Evolutionary conservation across 2,797 vertebrate genomes (phyloP).

Genomic region (Dryobates pubescens): DNA sequence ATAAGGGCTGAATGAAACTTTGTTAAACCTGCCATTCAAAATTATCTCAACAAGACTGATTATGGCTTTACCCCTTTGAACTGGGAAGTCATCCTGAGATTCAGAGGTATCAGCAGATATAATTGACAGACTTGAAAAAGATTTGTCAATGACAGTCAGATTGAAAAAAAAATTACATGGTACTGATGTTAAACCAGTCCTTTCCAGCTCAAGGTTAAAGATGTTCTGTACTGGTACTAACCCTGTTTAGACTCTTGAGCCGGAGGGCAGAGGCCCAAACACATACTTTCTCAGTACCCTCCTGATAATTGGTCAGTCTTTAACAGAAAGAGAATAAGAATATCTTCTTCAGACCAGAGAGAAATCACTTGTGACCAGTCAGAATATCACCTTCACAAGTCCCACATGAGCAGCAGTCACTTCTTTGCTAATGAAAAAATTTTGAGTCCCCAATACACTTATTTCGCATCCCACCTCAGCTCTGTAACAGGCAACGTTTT

Average conservation of each 20-base stretch:
- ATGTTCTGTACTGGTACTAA: background rate
- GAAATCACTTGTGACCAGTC: background rate
- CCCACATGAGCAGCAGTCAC: background rate
- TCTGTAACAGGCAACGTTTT: background rate
- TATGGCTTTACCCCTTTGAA: background rate
- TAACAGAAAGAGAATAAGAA: background rate
- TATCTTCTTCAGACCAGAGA: background rate
- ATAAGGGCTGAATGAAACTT: background rate
- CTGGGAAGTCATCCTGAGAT: background rate
- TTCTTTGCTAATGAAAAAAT: background rate
- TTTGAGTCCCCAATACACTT: background rate
- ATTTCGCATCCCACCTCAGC: background rate
- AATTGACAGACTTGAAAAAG: background rate
- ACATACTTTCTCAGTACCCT: background rate
- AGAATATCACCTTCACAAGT: background rate
- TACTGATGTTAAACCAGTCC: background rate
- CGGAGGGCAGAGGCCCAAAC: background rate
- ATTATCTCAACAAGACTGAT: background rate
- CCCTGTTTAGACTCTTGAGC: background rate
- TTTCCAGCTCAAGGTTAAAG: background rate
- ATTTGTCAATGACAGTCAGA: background rate
- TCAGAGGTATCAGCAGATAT: background rate
- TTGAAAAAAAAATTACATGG: background rate
- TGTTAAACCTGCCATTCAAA: background rate
- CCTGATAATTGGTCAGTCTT: background rate